Evolutionary conservation across 1,140 invertebrate species (phyloP), one percentile per base, ranked within the genome.

Genomic region (Leptoteleia sp.): DNA sequence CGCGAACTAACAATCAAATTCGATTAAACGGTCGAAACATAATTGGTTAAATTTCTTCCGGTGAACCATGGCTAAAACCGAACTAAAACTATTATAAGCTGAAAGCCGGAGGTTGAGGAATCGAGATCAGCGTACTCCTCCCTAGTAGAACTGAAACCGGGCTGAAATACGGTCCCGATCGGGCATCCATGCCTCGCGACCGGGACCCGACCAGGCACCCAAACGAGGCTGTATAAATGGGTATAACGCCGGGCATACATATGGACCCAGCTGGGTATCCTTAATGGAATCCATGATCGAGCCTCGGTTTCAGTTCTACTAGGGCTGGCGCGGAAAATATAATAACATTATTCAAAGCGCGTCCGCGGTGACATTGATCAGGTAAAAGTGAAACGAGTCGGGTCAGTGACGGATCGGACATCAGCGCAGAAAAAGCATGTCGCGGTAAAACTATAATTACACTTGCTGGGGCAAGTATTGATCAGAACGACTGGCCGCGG

Each of bases 341-440:
- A 47, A 61, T 15, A 27, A 15, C 31, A 38, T 48, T 48, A 62
- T 62, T 62, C 40, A 62, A 62, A 62, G 33, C 43, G 29, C 17
- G 29, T 37, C 40, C 33, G 54, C 7, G n/a, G 12, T 15, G 57
- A 62, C 61, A 42, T 47, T 54, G 48, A 65, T 65, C 47, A 35
- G 43, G 61, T 31, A 27, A 65, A 54, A 65, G 48, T 65, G 61
- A 65, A 54, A 65, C 11, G 31, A 5, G 4, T 12, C n/a, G 27
- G 37, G 47, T 38, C 61, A 52, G 9, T 43, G 61, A 65, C 52
- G 25, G 25, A 65, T 65, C 48, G 25, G 27, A 65, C 35, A 38
- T 65, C 43, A 33, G 52, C 52, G 47, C 11, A 29, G 22, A 47
- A 50, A 47, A 64, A 50, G 43, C 29, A 48, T 31, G 57, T 38